phyloP scores from a whole-genome alignment of 2,888 invertebrate species.

The Pachliopta kotzebuea region DNA sequence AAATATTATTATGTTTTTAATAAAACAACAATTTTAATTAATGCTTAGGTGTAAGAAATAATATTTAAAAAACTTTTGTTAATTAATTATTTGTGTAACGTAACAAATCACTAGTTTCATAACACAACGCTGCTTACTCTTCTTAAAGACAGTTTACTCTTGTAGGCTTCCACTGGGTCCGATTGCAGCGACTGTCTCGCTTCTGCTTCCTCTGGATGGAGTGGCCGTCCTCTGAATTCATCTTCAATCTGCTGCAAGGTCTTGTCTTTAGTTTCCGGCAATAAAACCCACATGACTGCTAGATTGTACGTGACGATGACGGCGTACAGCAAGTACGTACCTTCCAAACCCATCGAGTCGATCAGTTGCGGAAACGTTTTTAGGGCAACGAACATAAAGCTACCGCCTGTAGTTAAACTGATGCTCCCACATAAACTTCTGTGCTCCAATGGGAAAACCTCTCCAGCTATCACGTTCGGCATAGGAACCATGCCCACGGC shows the following conservation, averaged over 20 bases:
- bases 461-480: constrained; percentile 85
- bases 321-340: constrained; percentile 80
- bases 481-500: constrained; percentile 82
- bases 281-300: constrained; percentile 71
- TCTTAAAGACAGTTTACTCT: constrained; percentile 48
- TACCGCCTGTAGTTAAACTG: constrained; percentile 77
- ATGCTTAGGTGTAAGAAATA: too few relatives aligned
- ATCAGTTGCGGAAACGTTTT: constrained; percentile 81
- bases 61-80: too few relatives aligned
- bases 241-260: constrained; percentile 84
- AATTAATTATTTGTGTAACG: too few relatives aligned
- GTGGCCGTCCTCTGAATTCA: constrained; percentile 60
- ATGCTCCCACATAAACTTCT: constrained; percentile 82
- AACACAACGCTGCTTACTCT: constrained; percentile 40
- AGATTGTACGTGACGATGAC: constrained; percentile 73
- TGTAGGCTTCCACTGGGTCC: constrained; percentile 48
- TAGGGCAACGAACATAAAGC: constrained; percentile 81
- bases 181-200: constrained; percentile 48
- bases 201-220: constrained; percentile 47
- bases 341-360: constrained; percentile 68
- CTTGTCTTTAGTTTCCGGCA: constrained; percentile 84
- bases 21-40: too few relatives aligned
- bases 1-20: too few relatives aligned
- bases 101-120: background rate
- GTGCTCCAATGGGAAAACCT: constrained; percentile 82